These are phyloP conservation scores for Dynastes tityus DNA, from an alignment of 2,888 invertebrate species.

Conservation along the genomic window DNA sequence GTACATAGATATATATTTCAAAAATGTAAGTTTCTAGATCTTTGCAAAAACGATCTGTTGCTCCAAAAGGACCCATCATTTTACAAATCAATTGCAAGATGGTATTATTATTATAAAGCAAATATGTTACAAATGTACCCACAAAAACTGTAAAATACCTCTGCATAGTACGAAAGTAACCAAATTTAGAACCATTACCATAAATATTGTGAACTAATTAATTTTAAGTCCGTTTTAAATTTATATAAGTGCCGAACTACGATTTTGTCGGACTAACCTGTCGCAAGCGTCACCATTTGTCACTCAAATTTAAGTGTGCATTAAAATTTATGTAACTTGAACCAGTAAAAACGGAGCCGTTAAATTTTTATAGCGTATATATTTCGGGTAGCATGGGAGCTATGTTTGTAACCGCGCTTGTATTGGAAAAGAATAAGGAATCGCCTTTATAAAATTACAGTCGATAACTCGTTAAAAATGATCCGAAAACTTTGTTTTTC, in stretches of 20 bases:
- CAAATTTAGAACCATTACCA: background rate
- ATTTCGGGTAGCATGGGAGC: background rate
- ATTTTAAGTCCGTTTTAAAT: constrained; percentile 17
- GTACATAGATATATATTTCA: no score
- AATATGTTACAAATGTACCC: background rate
- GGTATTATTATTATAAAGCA: background rate
- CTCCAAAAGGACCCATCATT: no score
- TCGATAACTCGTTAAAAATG: background rate
- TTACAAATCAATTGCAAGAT: no score
- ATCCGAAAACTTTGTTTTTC: no score
- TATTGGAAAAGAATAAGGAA: background rate
- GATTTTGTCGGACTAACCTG: constrained; percentile 6
- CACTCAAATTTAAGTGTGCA: constrained; percentile 27
- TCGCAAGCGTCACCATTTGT: constrained; percentile 37
- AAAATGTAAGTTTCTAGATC: no score
- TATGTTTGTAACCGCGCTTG: constrained; percentile 19
- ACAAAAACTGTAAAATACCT: background rate
- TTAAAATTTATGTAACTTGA: constrained; percentile 30
- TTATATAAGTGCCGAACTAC: constrained; percentile 17
- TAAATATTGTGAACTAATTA: constrained; percentile 22
- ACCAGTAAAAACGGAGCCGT: constrained; percentile 18
- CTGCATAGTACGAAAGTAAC: background rate
- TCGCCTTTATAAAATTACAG: background rate
- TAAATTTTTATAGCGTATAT: constrained; percentile 39
- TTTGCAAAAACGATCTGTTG: no score